These are phyloP conservation scores for Blastomussa wellsi DNA, from an alignment of 92 coral and sea anemone genomes.

Conservation along the genomic window DNA sequence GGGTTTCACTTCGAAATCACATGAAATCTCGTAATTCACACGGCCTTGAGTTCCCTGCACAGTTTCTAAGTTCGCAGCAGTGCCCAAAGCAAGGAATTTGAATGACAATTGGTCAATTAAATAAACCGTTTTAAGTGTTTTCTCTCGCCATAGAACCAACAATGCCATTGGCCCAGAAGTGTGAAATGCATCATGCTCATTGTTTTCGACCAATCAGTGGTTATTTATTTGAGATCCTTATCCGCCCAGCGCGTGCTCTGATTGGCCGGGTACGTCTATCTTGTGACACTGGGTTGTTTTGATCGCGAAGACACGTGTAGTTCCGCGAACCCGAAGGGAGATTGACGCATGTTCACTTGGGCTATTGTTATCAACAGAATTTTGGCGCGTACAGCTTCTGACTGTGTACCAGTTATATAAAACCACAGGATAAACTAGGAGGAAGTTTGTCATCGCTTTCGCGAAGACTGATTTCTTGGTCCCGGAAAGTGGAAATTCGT, in stretches of 20 bases:
- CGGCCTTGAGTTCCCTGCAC: background rate
- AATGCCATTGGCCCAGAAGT: conserved; percentile 87
- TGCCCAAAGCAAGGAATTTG: conserved; percentile 66
- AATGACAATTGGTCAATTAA: conserved; percentile 96
- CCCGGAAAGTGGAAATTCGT: conserved; percentile 44
- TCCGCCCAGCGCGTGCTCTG: conserved; percentile 56
- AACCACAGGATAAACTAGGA: conserved; percentile 12
- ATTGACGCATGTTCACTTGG: conserved; percentile 44
- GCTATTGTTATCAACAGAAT: conserved; percentile 75
- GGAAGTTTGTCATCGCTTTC: conserved; percentile 41
- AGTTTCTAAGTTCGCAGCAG: conserved; percentile 31
- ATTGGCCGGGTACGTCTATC: conserved; percentile 64
- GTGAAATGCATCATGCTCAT: conserved; percentile 78
- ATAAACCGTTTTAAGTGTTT: conserved; percentile 94
- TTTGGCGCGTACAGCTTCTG: conserved; percentile 78
- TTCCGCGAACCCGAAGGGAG: conserved; percentile 48
- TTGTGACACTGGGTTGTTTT: conserved; percentile 84
- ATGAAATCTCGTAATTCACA: conserved; percentile 9
- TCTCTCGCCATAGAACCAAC: conserved; percentile 73
- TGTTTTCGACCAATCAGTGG: conserved; percentile 90
- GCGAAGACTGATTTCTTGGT: conserved; percentile 27
- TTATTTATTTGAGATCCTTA: conserved; percentile 80
- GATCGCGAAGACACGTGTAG: conserved; percentile 71
- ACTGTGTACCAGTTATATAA: conserved; percentile 18
- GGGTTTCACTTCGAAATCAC: conserved; percentile 16